Evolutionary conservation across 2,888 invertebrate genomes (phyloP).

Genomic region (Hololepta plana): DNA sequence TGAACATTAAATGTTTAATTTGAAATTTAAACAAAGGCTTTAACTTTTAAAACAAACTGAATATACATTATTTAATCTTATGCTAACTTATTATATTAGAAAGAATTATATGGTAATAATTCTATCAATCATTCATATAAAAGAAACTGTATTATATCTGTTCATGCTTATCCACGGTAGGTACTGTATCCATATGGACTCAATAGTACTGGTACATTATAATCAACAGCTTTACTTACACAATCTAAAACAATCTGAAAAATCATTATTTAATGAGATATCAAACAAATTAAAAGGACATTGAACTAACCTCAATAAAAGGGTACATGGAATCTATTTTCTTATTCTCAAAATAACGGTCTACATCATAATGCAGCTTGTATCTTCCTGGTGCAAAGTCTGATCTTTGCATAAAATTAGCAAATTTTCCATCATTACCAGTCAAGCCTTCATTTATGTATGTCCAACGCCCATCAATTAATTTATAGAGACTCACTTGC

Average conservation of each 20-base stretch:
- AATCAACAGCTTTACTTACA: slow-evolving; percentile 40
- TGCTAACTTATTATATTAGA: no score
- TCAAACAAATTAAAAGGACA: slow-evolving; percentile 3
- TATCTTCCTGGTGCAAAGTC: slow-evolving; percentile 50
- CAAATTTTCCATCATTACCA: slow-evolving; percentile 45
- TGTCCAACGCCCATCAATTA: slow-evolving; percentile 46
- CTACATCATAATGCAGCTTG: slow-evolving; percentile 56
- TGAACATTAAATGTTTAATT: no score
- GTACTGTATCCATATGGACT: slow-evolving; percentile 65
- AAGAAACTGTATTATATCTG: no score
- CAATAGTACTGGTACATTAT: slow-evolving; percentile 57
- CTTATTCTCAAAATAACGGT: slow-evolving; percentile 43
- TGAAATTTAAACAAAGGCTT: no score
- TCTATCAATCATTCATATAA: no score
- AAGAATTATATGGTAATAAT: no score
- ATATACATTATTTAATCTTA: no score
- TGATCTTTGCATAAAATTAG: slow-evolving; percentile 38
- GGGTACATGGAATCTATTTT: slow-evolving; percentile 53
- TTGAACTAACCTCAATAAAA: slow-evolving; percentile 44
- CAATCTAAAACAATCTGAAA: slow-evolving; percentile 51
- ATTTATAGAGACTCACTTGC: slow-evolving; percentile 47
- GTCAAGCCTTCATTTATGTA: slow-evolving; percentile 44
- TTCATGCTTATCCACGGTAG: slow-evolving; percentile 56
- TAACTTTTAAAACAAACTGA: no score
- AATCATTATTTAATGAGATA: neutral